Evolutionary conservation across 2,113 vertebrate species (phyloP).

Genomic region (Mus spicilegus): DNA sequence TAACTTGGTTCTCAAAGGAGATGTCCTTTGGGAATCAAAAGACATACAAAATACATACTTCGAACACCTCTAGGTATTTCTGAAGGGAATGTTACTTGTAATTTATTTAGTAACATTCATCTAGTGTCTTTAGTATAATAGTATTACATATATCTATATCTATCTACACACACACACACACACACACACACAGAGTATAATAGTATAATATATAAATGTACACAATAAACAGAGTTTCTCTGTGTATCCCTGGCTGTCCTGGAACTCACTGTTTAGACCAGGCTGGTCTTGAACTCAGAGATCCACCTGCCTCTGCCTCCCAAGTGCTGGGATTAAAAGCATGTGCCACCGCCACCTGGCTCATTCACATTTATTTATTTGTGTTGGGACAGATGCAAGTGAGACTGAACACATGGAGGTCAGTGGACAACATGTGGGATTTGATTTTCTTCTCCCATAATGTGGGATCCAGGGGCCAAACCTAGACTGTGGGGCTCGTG

Average conservation of each 20-base stretch:
- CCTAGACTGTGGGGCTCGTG: not conserved
- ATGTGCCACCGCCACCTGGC: not conserved
- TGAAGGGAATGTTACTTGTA: not conserved
- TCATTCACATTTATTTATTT: not conserved
- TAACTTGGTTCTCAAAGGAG: not conserved
- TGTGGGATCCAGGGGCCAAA: not conserved
- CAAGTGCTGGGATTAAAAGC: not conserved
- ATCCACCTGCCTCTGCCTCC: not conserved
- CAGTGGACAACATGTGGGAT: not conserved
- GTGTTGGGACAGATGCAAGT: not conserved
- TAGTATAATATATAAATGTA: not conserved
- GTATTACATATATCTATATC: too few species aligned
- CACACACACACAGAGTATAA: too few species aligned
- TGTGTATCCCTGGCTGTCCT: not conserved
- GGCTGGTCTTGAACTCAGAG: not conserved
- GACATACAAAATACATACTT: not conserved
- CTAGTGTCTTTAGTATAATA: not conserved
- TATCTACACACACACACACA: too few species aligned
- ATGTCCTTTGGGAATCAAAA: slow-evolving; percentile 17
- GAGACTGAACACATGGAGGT: not conserved
- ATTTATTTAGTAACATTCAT: not conserved
- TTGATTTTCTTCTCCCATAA: not conserved
- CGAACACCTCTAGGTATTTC: not conserved
- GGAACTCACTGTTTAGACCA: not conserved
- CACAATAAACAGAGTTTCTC: not conserved